Conservation (phyloP, 1,140 invertebrate genomes). For the Drosophila nannoptera region DNA sequence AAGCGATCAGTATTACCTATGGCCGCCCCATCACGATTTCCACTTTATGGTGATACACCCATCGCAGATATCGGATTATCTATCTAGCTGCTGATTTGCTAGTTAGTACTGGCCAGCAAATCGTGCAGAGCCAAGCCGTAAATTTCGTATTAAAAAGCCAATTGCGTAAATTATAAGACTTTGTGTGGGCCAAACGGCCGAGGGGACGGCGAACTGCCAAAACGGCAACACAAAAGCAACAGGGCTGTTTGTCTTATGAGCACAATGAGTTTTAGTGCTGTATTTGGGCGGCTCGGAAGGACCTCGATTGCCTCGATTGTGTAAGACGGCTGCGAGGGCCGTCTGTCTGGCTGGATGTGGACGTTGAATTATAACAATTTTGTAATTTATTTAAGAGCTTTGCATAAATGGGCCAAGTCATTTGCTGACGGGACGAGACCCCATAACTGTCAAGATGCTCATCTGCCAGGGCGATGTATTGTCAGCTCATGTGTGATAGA, state of each 20-base stretch:
- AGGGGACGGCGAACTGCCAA: constrained; percentile 37
- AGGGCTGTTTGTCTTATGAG: constrained; percentile 33
- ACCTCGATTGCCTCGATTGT: constrained; percentile 33
- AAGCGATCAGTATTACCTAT: no score
- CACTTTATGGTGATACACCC: no score
- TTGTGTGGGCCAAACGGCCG: constrained; percentile 39
- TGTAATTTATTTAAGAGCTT: constrained; percentile 71
- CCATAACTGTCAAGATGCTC: constrained; percentile 6
- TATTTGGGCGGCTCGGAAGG: neutral
- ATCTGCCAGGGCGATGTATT: constrained; percentile 1
- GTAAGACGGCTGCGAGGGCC: constrained; percentile 3
- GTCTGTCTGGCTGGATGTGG: constrained; percentile 31
- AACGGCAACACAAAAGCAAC: constrained; percentile 51
- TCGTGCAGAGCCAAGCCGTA: constrained; percentile 37
- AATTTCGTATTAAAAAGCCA: constrained; percentile 66
- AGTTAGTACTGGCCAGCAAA: constrained; percentile 27
- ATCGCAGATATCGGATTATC: no score
- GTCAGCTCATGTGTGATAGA: constrained; percentile 24
- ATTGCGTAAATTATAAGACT: constrained; percentile 60
- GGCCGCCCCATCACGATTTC: no score
- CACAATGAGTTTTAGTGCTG: neutral
- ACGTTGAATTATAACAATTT: constrained; percentile 71
- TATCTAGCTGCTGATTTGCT: constrained; percentile 4
- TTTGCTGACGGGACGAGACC: constrained; percentile 37
- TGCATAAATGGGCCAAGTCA: constrained; percentile 65